Conservation (phyloP, 2,113 vertebrate genomes). For the Saccopteryx leptura region DNA sequence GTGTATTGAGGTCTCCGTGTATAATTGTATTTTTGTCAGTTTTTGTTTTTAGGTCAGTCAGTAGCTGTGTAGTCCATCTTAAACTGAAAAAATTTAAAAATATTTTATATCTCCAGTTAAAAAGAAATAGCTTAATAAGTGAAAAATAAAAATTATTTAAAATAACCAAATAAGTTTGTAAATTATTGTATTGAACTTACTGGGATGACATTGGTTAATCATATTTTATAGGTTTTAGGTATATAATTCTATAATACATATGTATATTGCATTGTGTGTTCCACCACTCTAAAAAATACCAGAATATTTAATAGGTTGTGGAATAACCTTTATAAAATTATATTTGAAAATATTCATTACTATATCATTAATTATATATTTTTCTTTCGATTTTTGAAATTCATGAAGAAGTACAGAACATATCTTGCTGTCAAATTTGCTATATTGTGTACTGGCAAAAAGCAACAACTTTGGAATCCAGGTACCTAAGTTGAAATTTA, state of each 20-base stretch:
- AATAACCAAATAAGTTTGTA: not conserved
- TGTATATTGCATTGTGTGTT: too few relatives aligned
- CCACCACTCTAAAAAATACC: not conserved
- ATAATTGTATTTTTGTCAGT: too few relatives aligned
- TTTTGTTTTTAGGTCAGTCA: too few relatives aligned
- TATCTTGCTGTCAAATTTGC: not conserved
- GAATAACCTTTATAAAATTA: not conserved
- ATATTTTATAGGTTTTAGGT: too few relatives aligned
- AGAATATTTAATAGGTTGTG: not conserved
- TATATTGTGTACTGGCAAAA: not conserved
- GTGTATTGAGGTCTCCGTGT: too few relatives aligned
- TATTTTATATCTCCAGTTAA: not conserved
- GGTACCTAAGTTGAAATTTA: not conserved
- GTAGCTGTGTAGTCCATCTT: not conserved
- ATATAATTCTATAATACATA: too few relatives aligned
- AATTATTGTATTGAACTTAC: too few relatives aligned
- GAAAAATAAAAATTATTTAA: not conserved
- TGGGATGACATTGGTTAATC: too few relatives aligned
- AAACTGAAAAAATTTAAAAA: not conserved
- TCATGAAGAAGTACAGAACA: not conserved
- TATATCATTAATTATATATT: not conserved
- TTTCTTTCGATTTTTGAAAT: not conserved
- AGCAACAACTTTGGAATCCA: not conserved
- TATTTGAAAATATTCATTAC: not conserved
- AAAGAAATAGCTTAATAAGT: not conserved